These are phyloP conservation scores for Lamellibrachia satsuma DNA, from an alignment of 2,888 invertebrate genomes.

Conservation along the genomic window DNA sequence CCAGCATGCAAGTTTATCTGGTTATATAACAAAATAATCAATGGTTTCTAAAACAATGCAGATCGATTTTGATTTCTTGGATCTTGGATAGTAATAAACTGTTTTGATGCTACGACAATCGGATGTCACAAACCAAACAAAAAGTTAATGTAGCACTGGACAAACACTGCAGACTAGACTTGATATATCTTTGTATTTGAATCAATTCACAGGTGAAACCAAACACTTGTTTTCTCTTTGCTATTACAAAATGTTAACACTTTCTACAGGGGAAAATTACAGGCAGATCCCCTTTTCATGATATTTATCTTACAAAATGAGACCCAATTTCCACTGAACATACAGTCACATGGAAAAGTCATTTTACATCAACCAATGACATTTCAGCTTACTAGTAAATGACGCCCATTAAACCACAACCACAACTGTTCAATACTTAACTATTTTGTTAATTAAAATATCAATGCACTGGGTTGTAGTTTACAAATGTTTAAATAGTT, in stretches of 20 bases:
- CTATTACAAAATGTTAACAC: background rate
- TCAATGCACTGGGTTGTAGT: background rate
- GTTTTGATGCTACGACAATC: background rate
- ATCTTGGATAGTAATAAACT: background rate
- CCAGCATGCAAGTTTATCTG: slow-evolving; percentile 3
- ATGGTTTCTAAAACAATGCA: background rate
- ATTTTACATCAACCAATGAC: background rate
- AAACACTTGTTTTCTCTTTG: background rate
- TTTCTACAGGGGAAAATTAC: background rate
- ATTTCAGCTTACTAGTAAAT: background rate
- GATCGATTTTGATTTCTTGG: slow-evolving; percentile 1
- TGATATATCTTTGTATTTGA: background rate
- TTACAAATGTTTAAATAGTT: background rate
- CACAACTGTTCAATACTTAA: background rate
- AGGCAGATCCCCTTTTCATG: background rate
- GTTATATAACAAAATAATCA: background rate
- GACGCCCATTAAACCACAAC: background rate
- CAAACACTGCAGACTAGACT: background rate
- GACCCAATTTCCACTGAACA: background rate
- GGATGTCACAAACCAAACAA: background rate
- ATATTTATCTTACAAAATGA: background rate
- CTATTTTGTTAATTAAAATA: background rate
- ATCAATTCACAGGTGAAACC: background rate
- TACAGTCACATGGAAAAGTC: background rate
- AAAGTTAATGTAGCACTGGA: background rate